A percentile compares a stretch with the other conserved stretches of the same genome.
phyloP scores from a whole-genome alignment of 1,140 invertebrate species.

The Plutomurus gul region DNA sequence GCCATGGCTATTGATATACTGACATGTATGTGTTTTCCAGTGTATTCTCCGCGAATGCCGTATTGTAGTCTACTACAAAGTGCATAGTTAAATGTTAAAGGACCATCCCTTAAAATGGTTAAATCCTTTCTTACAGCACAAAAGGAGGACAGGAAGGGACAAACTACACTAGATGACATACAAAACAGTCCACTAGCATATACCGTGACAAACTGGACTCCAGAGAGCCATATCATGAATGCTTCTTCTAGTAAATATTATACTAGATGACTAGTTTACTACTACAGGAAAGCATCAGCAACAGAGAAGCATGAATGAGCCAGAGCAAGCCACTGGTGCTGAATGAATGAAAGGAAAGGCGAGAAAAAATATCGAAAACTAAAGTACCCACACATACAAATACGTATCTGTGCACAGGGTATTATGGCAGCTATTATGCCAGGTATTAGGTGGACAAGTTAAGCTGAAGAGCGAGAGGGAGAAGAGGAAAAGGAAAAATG shows the following conservation, averaged over 20 bases:
- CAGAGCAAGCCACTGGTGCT: neutral
- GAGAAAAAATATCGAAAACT: neutral
- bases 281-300: neutral
- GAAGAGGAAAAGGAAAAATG: slow-evolving; percentile 16
- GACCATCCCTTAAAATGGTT: slow-evolving; percentile 33
- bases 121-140: slow-evolving; percentile 34
- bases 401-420: too few relatives aligned
- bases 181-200: neutral
- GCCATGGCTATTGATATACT: slow-evolving; percentile 20
- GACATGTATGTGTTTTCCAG: neutral
- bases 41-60: neutral
- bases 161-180: neutral
- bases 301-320: slow-evolving; percentile 12
- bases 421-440: too few relatives aligned
- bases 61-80: neutral
- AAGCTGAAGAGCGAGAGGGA: neutral
- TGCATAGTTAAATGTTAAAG: slow-evolving; percentile 16
- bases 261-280: too few relatives aligned
- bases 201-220: neutral
- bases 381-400: too few relatives aligned
- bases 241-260: too few relatives aligned
- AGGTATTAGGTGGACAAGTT: too few relatives aligned
- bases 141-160: slow-evolving; percentile 14
- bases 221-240: too few relatives aligned
- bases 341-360: neutral